Conservation (phyloP, 2,113 vertebrate species). For the Heterocephalus glaber region DNA sequence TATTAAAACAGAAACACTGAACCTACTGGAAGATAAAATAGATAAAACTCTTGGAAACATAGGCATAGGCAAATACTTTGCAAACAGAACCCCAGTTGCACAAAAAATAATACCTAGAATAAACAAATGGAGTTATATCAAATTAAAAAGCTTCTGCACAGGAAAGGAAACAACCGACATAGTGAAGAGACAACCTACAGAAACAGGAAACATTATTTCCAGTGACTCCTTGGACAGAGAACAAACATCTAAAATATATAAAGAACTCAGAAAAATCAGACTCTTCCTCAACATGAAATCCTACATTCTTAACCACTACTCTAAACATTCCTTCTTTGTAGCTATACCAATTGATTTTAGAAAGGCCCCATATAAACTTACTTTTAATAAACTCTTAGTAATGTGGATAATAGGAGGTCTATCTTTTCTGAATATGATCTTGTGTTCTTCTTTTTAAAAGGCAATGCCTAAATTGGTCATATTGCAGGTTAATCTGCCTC, state of each 20-base stretch:
- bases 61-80: neutral
- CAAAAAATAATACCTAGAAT: neutral
- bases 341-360: slow-evolving; percentile 19
- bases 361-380: neutral
- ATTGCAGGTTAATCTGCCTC: neutral
- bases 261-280: neutral
- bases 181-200: neutral
- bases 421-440: slow-evolving; percentile 44
- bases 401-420: neutral
- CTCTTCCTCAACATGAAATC: neutral
- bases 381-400: slow-evolving; percentile 14
- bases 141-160: neutral
- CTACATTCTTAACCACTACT: neutral
- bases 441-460: neutral
- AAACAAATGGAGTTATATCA: neutral
- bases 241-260: neutral
- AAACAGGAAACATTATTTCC: neutral
- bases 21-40: neutral
- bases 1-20: neutral
- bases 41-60: neutral
- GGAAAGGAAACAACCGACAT: neutral
- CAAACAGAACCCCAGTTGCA: neutral
- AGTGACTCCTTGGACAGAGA: neutral
- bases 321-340: neutral
- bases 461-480: neutral